Evolutionary conservation across 2,797 vertebrate genomes (phyloP), one percentile per base, ranked within the genome.

Genomic region (Sylvilagus floridanus): DNA sequence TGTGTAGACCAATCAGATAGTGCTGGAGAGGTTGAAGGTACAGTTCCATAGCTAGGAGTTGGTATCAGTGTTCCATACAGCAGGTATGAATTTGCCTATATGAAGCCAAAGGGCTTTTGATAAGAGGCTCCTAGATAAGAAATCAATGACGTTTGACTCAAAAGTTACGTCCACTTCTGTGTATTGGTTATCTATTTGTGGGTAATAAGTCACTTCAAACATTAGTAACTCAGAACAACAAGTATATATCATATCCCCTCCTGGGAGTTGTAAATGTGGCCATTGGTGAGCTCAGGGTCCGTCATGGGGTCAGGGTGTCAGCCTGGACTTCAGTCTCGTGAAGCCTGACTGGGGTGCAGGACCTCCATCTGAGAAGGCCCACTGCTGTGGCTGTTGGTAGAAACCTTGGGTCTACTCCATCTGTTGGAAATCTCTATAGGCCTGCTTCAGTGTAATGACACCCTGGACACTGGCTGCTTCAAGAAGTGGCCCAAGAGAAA

Each of bases 61-160:
- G 68, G 50, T 50, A 72, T 35, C 30, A 72, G 54, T 88, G 7
- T 32, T 72, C 50, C 42, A 30, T 32, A 54, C 47, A 81, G 5
- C 14, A 82, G 32, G 32, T 88, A 84, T 16, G 81, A 62, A 83
- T 62, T 83, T 96, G 62, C 83, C 62, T 65, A 79, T 32, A 65
- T 93, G 71, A 86, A 73, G 16, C 42, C 30, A 78, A 92, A 84
- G 19, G 32, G 69, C 30, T 73, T 68, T 68, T 66, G 17, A 57
- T 52, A 72, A 84, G 68, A 66, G 22, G 19, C 73, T 90, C 42
- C 47, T 26, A 77, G 37, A 69, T 62, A 57, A 16, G 9, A 28
- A 57, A 0, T 4, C 62, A 69, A 30, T 84, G 60, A 37, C 28
- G 60, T 32, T 82, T 88, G 77, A 77, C 88, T 76, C 62, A 93